Conservation (phyloP, 2,888 invertebrate species). For the Ypsolopha scabrella region DNA sequence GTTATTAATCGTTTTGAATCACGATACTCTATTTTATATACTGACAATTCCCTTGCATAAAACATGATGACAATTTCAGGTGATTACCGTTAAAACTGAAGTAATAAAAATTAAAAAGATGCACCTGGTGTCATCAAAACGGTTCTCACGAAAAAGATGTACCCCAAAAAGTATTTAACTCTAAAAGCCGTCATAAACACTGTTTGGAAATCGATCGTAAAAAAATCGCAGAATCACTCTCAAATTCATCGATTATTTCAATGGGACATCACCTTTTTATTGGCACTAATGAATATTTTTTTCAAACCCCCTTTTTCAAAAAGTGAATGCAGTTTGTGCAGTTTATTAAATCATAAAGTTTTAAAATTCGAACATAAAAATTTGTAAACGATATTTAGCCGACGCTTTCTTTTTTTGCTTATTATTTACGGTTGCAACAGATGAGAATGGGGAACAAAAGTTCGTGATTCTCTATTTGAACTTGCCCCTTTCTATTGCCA, state of each 20-base stretch:
- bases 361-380: slow-evolving; percentile 53
- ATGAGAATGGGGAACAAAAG: slow-evolving; percentile 43
- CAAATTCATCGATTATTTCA: slow-evolving; percentile 10
- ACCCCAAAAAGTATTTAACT: slow-evolving; percentile 33
- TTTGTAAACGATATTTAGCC: slow-evolving; percentile 40
- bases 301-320: slow-evolving; percentile 23
- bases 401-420: slow-evolving; percentile 23
- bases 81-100: neutral
- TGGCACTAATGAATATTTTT: slow-evolving; percentile 56
- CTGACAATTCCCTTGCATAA: neutral
- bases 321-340: slow-evolving; percentile 24
- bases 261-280: slow-evolving; percentile 55
- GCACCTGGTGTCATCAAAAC: slow-evolving; percentile 8
- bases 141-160: slow-evolving; percentile 12
- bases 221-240: slow-evolving; percentile 18
- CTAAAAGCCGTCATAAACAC: slow-evolving; percentile 40
- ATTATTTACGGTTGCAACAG: slow-evolving; percentile 33
- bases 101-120: slow-evolving; percentile 1
- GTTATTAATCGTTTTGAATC: neutral
- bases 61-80: neutral
- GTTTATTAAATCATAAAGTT: slow-evolving; percentile 60
- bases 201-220: slow-evolving; percentile 50
- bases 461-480: slow-evolving; percentile 48
- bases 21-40: too few relatives aligned
- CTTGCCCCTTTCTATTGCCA: slow-evolving; percentile 32